A percentile compares a stretch with the other conserved stretches of the same genome.
Evolutionary conservation across 2,888 invertebrate genomes (phyloP).

Genomic region (Philonicus albiceps): DNA sequence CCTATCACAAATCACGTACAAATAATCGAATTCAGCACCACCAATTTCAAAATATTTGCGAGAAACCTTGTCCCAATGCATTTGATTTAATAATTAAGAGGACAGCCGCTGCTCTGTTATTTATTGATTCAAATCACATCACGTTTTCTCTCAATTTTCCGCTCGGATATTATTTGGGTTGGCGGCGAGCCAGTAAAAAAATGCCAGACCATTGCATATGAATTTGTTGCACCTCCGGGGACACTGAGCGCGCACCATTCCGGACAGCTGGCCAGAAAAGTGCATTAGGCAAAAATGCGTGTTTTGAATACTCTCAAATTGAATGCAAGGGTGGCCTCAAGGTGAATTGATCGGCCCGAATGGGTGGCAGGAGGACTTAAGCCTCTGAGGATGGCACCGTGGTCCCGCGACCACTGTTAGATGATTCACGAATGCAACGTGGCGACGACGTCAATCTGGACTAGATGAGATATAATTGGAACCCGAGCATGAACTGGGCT

Average conservation of each 20-base stretch:
- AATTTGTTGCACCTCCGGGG: background rate
- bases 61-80: background rate
- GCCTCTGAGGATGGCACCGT: background rate
- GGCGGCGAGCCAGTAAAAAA: background rate
- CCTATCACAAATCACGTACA: background rate
- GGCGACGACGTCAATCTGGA: background rate
- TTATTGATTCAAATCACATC: constrained; percentile 19
- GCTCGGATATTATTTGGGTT: background rate
- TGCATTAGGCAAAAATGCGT: background rate
- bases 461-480: constrained; percentile 15
- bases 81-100: constrained; percentile 9
- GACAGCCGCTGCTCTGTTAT: background rate
- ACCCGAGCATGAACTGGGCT: background rate
- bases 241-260: background rate
- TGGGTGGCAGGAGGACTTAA: background rate
- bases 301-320: background rate
- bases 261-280: background rate
- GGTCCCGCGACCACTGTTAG: background rate
- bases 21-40: background rate
- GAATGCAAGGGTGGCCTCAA: background rate
- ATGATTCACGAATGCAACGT: background rate
- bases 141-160: constrained; percentile 10
- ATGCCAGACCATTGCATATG: background rate
- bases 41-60: background rate
- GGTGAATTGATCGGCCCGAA: background rate